phyloP scores from a whole-genome alignment of 2,113 vertebrate species.

The Phaethornis superciliosus region DNA sequence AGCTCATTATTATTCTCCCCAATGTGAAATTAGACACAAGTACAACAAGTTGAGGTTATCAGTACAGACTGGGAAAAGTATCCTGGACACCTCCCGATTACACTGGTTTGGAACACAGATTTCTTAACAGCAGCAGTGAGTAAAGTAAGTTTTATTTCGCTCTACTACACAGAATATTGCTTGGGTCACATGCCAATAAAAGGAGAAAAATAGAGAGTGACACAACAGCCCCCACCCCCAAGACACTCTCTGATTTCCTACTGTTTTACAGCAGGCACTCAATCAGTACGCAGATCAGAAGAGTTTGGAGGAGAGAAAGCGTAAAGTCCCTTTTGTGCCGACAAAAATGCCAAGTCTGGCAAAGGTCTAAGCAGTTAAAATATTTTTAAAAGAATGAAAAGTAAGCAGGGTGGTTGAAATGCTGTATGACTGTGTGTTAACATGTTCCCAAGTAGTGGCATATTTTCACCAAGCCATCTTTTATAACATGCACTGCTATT shows the following conservation, averaged over 20 bases:
- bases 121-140: background rate
- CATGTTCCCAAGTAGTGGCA: slow-evolving; percentile 57
- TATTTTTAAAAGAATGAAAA: slow-evolving; percentile 76
- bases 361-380: slow-evolving; percentile 80
- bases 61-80: slow-evolving; percentile 16
- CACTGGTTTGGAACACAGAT: background rate
- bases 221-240: slow-evolving; percentile 59
- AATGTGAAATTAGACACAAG: background rate
- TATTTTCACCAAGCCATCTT: slow-evolving; percentile 58
- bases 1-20: background rate
- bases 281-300: slow-evolving; percentile 76
- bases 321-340: slow-evolving; percentile 65
- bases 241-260: slow-evolving; percentile 70
- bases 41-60: slow-evolving; percentile 75
- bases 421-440: slow-evolving; percentile 62
- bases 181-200: slow-evolving; percentile 72
- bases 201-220: slow-evolving; percentile 49
- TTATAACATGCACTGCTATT: slow-evolving; percentile 64
- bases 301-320: slow-evolving; percentile 56
- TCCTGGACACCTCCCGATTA: background rate
- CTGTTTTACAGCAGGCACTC: slow-evolving; percentile 78
- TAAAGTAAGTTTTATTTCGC: slow-evolving; percentile 44
- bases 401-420: slow-evolving; percentile 66
- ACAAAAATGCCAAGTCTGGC: slow-evolving; percentile 74
- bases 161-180: slow-evolving; percentile 67